Evolutionary conservation across 2,888 invertebrate species (phyloP).

Genomic region (Eupsilia transversa): DNA sequence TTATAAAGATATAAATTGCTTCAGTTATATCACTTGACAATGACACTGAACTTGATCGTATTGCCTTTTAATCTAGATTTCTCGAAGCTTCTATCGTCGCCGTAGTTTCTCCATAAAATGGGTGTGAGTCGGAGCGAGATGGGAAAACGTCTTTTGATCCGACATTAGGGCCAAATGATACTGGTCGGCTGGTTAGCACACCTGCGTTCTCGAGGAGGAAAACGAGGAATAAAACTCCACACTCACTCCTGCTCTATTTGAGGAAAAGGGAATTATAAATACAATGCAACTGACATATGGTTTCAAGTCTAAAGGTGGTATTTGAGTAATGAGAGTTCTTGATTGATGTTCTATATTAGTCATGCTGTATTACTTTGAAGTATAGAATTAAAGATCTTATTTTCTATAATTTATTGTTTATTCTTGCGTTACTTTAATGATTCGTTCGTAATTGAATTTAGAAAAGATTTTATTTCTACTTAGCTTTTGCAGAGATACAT

Average conservation of each 20-base stretch:
- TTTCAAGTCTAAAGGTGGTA: constrained; percentile 30
- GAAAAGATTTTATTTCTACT: constrained; percentile 2
- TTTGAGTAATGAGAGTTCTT: constrained; percentile 45
- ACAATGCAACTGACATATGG: constrained; percentile 42
- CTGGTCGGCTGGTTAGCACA: constrained; percentile 58
- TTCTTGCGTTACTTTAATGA: constrained; percentile 11
- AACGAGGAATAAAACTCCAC: constrained; percentile 57
- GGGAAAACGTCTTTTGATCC: constrained; percentile 30
- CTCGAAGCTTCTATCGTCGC: constrained; percentile 28
- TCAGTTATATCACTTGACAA: constrained; percentile 40
- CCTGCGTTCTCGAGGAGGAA: constrained; percentile 62
- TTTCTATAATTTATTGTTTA: constrained; percentile 7
- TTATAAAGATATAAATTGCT: constrained; percentile 29
- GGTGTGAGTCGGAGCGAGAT: constrained; percentile 44
- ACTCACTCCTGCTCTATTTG: constrained; percentile 45
- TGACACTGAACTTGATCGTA: constrained; percentile 57
- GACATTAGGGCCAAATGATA: constrained; percentile 51
- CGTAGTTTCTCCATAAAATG: constrained; percentile 14
- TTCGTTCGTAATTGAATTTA: constrained; percentile 11
- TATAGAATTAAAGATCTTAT: constrained; percentile 8
- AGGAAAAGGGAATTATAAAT: constrained; percentile 53
- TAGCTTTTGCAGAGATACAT: background rate
- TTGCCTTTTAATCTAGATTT: constrained; percentile 32
- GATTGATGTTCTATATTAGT: constrained; percentile 43
- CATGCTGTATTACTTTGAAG: constrained; percentile 13